These are phyloP conservation scores for Seriola rivoliana DNA, from an alignment of 2,113 vertebrate genomes.

Conservation along the genomic window DNA sequence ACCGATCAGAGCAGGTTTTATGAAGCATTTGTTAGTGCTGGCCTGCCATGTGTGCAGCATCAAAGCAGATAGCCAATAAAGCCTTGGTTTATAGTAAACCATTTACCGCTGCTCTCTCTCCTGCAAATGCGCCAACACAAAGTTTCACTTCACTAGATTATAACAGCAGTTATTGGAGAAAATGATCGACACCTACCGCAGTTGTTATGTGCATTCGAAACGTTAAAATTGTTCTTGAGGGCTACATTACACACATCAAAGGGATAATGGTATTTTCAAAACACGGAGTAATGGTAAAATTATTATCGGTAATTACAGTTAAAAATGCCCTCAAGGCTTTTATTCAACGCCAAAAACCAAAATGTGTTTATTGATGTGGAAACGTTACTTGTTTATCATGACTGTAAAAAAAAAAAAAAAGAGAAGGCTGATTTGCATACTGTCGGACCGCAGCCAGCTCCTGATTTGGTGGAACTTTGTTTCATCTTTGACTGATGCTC, in stretches of 20 bases:
- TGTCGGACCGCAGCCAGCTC: constrained; percentile 17
- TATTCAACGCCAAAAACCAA: constrained; percentile 33
- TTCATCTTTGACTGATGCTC: constrained; percentile 29
- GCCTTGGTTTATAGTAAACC: constrained; percentile 52
- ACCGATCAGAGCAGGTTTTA: constrained; percentile 59
- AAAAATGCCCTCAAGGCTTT: constrained; percentile 26
- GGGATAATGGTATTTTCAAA: constrained; percentile 35
- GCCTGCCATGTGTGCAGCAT: constrained; percentile 65
- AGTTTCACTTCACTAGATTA: constrained; percentile 48
- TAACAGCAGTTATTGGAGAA: constrained; percentile 53
- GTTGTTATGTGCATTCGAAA: constrained; percentile 32
- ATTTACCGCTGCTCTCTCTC: constrained; percentile 44
- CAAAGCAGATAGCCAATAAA: constrained; percentile 71
- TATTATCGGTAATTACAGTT: constrained; percentile 39
- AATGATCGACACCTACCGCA: constrained; percentile 60
- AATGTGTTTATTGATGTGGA: constrained; percentile 53
- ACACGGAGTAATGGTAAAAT: constrained; percentile 36
- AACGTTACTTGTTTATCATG: constrained; percentile 37
- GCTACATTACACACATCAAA: constrained; percentile 51
- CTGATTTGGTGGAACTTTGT: constrained; percentile 26
- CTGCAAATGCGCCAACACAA: constrained; percentile 32
- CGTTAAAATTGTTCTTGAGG: constrained; percentile 41
- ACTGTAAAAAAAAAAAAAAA: background rate
- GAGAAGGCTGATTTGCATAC: background rate
- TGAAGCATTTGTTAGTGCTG: constrained; percentile 64